Evolutionary conservation across 2,113 vertebrate species (phyloP).

Genomic region (Lophochroa leadbeateri): DNA sequence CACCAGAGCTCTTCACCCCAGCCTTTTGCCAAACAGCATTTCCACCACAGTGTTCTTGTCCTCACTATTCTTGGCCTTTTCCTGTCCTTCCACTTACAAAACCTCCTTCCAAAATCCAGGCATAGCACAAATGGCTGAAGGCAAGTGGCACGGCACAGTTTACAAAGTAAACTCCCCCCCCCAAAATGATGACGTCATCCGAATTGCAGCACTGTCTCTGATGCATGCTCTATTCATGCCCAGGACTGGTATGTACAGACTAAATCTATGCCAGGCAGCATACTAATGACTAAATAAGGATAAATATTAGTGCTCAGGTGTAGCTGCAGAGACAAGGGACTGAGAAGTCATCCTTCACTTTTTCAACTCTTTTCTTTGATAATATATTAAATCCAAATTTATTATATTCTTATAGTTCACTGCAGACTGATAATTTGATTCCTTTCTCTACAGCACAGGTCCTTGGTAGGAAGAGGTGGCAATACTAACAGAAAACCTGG

Average conservation of each 20-base stretch:
- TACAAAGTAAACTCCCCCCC: accelerated
- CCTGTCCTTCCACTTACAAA: background rate
- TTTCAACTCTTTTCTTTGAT: background rate
- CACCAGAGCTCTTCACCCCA: background rate
- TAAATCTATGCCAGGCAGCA: background rate
- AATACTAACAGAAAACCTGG: background rate
- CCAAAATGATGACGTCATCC: background rate
- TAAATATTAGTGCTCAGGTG: background rate
- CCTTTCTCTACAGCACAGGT: background rate
- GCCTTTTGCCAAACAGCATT: background rate
- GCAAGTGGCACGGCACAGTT: accelerated
- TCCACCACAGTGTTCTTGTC: background rate
- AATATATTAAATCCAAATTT: background rate
- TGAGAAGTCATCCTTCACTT: background rate
- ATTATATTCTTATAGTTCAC: background rate
- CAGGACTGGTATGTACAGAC: background rate
- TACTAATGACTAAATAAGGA: background rate
- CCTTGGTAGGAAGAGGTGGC: background rate
- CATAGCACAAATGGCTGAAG: background rate
- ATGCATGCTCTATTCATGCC: background rate
- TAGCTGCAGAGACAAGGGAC: background rate
- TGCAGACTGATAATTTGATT: background rate
- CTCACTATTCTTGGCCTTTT: background rate
- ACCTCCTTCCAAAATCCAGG: background rate
- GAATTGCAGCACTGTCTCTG: background rate